These are phyloP conservation scores for Tuberolachnus salignus DNA, from an alignment of 2,888 invertebrate genomes.

Conservation along the genomic window DNA sequence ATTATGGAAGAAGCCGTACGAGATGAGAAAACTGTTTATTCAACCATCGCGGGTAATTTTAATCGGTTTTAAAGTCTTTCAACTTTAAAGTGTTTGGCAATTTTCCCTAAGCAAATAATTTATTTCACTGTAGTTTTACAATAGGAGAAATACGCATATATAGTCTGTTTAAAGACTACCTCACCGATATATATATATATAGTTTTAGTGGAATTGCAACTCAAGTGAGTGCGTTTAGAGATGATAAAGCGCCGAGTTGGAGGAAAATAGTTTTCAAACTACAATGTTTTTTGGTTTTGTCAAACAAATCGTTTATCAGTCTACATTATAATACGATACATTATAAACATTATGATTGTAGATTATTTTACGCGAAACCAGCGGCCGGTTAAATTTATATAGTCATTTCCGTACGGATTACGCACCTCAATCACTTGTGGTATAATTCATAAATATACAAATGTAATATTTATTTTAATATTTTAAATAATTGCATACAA, in stretches of 20 bases:
- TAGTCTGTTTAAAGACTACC: not conserved
- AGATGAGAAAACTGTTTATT: not conserved
- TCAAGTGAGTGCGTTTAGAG: not conserved
- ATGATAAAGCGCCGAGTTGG: slow-evolving; percentile 6
- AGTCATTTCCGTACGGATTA: too few species aligned
- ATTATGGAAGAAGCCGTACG: not conserved
- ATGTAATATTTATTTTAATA: too few species aligned
- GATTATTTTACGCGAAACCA: not conserved
- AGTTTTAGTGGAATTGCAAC: not conserved
- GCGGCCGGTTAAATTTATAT: too few species aligned
- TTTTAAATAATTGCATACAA: too few species aligned
- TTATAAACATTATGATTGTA: not conserved
- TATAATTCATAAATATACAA: too few species aligned
- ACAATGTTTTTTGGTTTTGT: not conserved
- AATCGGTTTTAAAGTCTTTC: not conserved
- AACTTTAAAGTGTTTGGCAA: not conserved
- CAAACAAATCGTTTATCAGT: not conserved
- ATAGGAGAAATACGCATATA: not conserved
- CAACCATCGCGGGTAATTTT: not conserved
- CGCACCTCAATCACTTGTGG: too few species aligned
- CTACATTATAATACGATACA: not conserved
- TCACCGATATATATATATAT: too few species aligned
- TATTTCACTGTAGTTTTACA: not conserved
- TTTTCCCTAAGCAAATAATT: not conserved
- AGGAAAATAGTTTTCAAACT: slow-evolving; percentile 23